Evolutionary conservation across 2,797 vertebrate genomes (phyloP), one percentile per base, ranked within the genome.

Genomic region (Fringilla coelebs): DNA sequence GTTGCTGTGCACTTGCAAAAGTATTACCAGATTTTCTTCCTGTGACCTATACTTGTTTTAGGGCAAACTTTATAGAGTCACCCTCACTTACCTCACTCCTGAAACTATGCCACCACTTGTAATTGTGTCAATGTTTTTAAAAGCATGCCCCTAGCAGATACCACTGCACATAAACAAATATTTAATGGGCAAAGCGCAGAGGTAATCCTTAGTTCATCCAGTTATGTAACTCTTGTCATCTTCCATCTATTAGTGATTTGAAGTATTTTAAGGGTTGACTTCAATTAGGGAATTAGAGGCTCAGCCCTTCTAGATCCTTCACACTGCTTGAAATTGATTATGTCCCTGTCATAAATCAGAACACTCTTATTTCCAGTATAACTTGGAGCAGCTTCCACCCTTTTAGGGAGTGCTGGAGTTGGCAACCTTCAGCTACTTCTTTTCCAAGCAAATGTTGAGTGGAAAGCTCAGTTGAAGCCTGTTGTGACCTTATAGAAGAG

Each of bases 371-470:
- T 91, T 94, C 45, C 51, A 79, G 67, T 72, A 28, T 68, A 83
- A 88, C 54, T 11, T 94, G 75, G 78, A 94, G 68, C 21, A 92
- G n/a, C 72, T 91, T 77, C 31, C 32, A 90, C 31, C 13, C 28
- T 77, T 85, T 82, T 85, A 45, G 67, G 67, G 80, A 90, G 15
- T 48, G 32, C 57, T 94, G 67, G 71, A 61, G 13, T 74, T 95
- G 72, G 83, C 88, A 90, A 67, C 40, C 29, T 77, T 61, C 49
- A 85, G 22, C 34, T 73, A 4, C 83, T 70, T 46, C 48, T 86
- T 84, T 91, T 93, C 83, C 89, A 96, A 82, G 65, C 52, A 93
- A 92, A 79, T 14, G 8, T 32, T 77, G 22, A 26, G n/a, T 57
- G 74, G 41, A 88, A 77, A 65, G 10, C 32, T 94, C 25, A 70